These are phyloP conservation scores for Bombus haemorrhoidalis DNA, from an alignment of 1,140 invertebrate genomes.

Conservation along the genomic window DNA sequence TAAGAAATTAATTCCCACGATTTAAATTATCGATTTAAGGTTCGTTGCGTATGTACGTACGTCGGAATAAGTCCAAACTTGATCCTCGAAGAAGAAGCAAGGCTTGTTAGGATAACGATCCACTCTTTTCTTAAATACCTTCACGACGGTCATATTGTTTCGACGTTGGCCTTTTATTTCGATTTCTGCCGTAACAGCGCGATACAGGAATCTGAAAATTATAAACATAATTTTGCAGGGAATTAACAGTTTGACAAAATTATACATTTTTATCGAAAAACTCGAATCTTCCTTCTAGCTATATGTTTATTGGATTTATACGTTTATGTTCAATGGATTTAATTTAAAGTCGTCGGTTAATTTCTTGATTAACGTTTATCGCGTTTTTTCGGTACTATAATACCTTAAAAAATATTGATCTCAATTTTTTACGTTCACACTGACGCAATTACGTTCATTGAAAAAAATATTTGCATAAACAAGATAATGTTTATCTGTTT, in stretches of 20 bases:
- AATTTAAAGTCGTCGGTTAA: no score
- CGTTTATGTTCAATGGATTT: no score
- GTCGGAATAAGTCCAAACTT: conserved; percentile 88
- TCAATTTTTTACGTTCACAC: neutral
- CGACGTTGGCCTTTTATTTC: conserved; percentile 82
- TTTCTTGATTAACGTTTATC: neutral
- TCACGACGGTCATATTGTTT: conserved; percentile 84
- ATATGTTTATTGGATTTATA: no score
- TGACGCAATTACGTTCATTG: neutral
- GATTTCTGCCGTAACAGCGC: conserved; percentile 82
- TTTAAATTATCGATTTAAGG: neutral
- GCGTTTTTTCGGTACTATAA: neutral
- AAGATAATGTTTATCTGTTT: neutral
- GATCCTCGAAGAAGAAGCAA: conserved; percentile 87
- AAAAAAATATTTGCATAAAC: no score
- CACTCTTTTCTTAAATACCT: conserved; percentile 84
- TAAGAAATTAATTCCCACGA: no score
- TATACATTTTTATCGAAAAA: neutral
- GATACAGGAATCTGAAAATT: conserved; percentile 83
- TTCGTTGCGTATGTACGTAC: conserved; percentile 75
- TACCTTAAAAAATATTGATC: neutral
- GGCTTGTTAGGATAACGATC: conserved; percentile 84
- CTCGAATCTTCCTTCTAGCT: no score
- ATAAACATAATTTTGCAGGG: neutral
- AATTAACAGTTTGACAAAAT: neutral